phyloP scores from a whole-genome alignment of 1,140 invertebrate genomes.

The Lepidurus apus region DNA sequence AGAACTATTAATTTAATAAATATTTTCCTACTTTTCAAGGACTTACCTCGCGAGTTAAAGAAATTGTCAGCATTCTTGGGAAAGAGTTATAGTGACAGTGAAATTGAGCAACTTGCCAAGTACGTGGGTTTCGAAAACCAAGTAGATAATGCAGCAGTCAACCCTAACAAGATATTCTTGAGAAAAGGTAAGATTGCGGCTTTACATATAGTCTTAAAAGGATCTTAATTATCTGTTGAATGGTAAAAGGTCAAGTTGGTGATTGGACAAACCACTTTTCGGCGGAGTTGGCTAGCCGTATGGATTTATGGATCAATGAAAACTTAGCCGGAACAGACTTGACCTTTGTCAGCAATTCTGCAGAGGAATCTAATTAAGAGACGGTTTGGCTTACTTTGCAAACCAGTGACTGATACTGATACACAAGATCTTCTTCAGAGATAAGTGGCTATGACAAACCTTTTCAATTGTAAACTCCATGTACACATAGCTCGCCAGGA shows the following conservation, averaged over 20 bases:
- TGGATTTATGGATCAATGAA: conserved; percentile 24
- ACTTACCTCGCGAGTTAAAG: not conserved
- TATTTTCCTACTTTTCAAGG: not conserved
- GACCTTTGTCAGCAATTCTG: not conserved
- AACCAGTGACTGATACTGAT: too few relatives aligned
- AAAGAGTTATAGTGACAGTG: not conserved
- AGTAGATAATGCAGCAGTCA: not conserved
- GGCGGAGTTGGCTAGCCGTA: not conserved
- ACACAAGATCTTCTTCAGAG: too few relatives aligned
- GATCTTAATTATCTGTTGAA: not conserved
- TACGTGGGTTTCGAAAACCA: not conserved
- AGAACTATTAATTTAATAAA: not conserved
- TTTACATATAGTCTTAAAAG: not conserved
- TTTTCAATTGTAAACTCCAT: too few relatives aligned
- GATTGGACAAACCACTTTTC: conserved; percentile 29
- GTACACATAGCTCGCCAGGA: too few relatives aligned
- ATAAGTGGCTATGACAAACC: too few relatives aligned
- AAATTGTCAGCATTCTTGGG: not conserved
- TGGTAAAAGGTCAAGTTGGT: not conserved
- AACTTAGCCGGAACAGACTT: not conserved
- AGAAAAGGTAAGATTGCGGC: not conserved
- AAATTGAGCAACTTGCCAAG: not conserved
- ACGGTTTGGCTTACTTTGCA: too few relatives aligned
- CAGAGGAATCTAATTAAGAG: not conserved
- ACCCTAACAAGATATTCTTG: not conserved